Evolutionary conservation across 2,888 invertebrate species (phyloP).

Genomic region (Conistra vaccinii): DNA sequence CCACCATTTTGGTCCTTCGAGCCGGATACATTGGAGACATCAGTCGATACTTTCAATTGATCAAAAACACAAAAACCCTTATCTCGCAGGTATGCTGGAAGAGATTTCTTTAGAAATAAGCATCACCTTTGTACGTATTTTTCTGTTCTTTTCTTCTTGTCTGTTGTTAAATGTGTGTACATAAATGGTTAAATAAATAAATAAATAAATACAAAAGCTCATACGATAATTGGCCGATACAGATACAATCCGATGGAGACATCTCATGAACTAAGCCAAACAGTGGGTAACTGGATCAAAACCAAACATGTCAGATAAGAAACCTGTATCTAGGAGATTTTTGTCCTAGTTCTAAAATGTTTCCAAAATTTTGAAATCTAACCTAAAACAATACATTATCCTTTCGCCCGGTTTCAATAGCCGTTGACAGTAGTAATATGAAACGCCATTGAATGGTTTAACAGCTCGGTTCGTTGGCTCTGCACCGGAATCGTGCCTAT

Average conservation of each 20-base stretch:
- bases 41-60: not conserved
- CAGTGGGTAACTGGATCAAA: not conserved
- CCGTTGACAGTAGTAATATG: slow-evolving; percentile 40
- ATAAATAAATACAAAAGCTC: not conserved
- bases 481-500: slow-evolving; percentile 65
- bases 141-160: no score
- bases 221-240: not conserved
- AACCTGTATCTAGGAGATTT: not conserved
- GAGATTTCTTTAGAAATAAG: no score
- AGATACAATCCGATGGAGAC: not conserved
- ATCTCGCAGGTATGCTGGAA: no score
- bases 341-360: not conserved
- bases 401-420: slow-evolving; percentile 20
- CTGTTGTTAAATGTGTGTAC: no score
- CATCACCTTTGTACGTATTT: no score
- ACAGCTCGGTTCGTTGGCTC: slow-evolving; percentile 58
- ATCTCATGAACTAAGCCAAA: not conserved
- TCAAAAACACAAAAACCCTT: no score
- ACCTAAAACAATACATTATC: slow-evolving; percentile 23
- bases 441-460: slow-evolving; percentile 52
- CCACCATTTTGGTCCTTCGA: slow-evolving; percentile 10
- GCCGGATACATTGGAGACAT: not conserved
- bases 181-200: no score
- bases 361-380: not conserved
- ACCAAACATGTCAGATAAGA: not conserved